Evolutionary conservation across 2,797 vertebrate species (phyloP), one percentile per base, ranked within the genome.

Genomic region (Botia almorhae): DNA sequence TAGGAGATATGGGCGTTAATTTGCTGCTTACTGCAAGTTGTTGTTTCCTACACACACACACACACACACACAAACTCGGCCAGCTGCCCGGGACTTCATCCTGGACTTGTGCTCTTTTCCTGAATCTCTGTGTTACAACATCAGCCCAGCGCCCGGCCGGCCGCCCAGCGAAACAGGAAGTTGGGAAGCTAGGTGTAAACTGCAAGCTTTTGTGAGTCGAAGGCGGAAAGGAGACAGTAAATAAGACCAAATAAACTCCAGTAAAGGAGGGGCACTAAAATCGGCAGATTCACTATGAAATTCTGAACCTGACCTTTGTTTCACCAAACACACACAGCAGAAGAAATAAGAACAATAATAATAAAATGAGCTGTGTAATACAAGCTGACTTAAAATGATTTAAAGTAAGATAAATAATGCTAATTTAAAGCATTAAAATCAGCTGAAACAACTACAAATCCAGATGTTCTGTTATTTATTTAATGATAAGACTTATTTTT

Each of bases 1-100:
- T 94, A 94, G 95, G 93, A 96, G 96, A 97, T 96, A 97, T 92
- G 94, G 96, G 94, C 92, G 94, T 96, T 97, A 94, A 97, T 97
- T 95, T 97, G 96, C 95, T 95, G 95, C 95, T 95, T 90, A 76
- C 93, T 95, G 94, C 95, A 95, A 84, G 93, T 95, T 97, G 95
- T 94, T 90, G 92, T 87, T 81, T 82, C 76, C 77, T 67, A 63
- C 69, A 76, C 60, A 80, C 83, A 36, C 51, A 65, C 50, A 72
- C 69, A 81, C 73, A 72, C 64, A 55, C 58, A 68, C 33, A 60
- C n/a, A 26, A n/a, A 46, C 91, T 88, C 90, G 89, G 94, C 93
- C 95, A 95, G 95, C 94, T 94, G 94, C 94, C 95, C 93, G 90
- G 92, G 94, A 78, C 95, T 93, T 91, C 91, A 91, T 94, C 92